These are phyloP conservation scores for Nephrotoma guestfalica DNA, from an alignment of 2,888 invertebrate species.

Conservation along the genomic window DNA sequence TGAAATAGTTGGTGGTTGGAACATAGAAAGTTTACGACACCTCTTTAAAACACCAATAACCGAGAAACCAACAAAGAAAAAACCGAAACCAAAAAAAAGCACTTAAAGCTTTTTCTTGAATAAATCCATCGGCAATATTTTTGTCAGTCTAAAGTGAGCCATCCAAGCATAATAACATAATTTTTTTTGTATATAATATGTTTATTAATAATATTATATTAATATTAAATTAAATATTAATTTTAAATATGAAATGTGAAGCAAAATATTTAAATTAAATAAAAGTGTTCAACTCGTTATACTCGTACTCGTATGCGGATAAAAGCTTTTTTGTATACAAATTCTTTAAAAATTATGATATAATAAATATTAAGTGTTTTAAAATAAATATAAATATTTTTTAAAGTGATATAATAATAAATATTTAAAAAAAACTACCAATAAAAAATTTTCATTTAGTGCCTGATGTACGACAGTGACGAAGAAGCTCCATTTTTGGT, in stretches of 20 bases:
- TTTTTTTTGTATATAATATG: not conserved
- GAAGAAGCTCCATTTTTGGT: slow-evolving; percentile 52
- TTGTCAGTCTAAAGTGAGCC: not conserved
- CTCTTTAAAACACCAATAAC: not conserved
- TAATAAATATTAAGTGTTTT: not conserved
- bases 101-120: not conserved
- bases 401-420: not conserved
- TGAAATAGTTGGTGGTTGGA: not conserved
- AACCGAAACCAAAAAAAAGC: not conserved
- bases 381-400: not conserved
- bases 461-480: slow-evolving; percentile 44
- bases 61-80: not conserved
- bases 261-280: not conserved
- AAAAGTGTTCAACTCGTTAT: not conserved
- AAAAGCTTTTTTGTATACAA: not conserved
- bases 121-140: not conserved
- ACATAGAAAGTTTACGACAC: not conserved
- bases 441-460: not conserved
- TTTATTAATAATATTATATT: not conserved
- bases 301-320: not conserved
- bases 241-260: not conserved
- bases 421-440: not conserved
- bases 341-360: not conserved
- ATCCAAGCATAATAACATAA: not conserved
- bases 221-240: not conserved